Conservation (phyloP, 2,888 invertebrate genomes). For the Charanyca ferruginea region DNA sequence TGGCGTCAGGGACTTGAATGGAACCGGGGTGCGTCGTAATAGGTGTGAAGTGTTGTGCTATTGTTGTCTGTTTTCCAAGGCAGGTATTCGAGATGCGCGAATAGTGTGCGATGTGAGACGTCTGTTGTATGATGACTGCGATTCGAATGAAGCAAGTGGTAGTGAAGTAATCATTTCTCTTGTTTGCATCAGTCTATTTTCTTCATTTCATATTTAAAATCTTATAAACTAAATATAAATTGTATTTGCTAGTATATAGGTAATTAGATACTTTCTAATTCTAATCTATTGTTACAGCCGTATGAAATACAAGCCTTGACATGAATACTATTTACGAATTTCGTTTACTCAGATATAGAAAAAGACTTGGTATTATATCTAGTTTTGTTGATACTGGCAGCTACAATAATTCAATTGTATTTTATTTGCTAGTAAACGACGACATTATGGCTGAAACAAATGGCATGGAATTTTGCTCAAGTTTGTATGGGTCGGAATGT, state of each 20-base stretch:
- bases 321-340: constrained; percentile 13
- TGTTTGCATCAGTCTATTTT: constrained; percentile 12
- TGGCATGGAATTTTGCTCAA: constrained; percentile 60
- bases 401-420: constrained; percentile 32
- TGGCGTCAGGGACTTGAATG: constrained; percentile 87
- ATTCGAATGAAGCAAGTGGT: constrained; percentile 59
- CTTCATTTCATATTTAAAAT: background rate
- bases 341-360: background rate
- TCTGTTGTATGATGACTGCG: constrained; percentile 59
- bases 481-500: constrained; percentile 70
- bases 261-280: background rate
- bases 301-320: constrained; percentile 10
- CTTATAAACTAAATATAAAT: background rate
- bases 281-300: background rate
- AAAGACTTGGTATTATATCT: background rate
- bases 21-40: constrained; percentile 85
- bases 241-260: constrained; percentile 1
- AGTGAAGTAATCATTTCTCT: constrained; percentile 34
- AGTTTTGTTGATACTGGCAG: constrained; percentile 14
- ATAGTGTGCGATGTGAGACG: constrained; percentile 70
- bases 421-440: constrained; percentile 29
- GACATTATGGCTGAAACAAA: constrained; percentile 35
- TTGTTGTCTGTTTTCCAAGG: constrained; percentile 79
- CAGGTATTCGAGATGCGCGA: constrained; percentile 80
- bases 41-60: constrained; percentile 88